A percentile compares a stretch with the other conserved stretches of the same genome.
Conservation (phyloP, 2,888 invertebrate genomes). For the Sarcophaga variegata region DNA sequence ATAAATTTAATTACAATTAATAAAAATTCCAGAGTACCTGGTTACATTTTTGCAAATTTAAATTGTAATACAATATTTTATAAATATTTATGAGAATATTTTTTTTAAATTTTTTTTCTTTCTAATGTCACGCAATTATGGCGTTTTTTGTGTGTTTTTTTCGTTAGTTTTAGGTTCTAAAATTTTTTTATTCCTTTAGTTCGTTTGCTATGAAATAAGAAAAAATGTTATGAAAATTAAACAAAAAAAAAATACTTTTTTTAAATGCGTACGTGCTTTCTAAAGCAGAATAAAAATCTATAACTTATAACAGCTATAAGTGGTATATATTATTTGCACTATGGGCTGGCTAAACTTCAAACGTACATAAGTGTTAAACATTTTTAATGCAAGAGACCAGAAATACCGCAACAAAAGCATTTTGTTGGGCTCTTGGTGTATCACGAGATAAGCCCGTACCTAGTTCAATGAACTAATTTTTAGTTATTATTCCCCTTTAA, state of each 20-base stretch:
- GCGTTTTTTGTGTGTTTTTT: constrained; percentile 27
- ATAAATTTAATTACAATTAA: not conserved
- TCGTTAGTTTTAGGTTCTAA: constrained; percentile 1
- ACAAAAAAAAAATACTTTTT: constrained; percentile 24
- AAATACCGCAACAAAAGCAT: no score
- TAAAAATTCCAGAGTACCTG: constrained; percentile 19
- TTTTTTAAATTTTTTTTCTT: constrained; percentile 2
- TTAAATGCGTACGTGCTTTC: constrained; percentile 66
- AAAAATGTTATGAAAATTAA: constrained; percentile 10
- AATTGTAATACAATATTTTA: not conserved
- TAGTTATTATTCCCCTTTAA: no score
- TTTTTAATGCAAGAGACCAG: no score
- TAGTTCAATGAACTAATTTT: no score
- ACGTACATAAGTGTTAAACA: not conserved
- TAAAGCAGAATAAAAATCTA: constrained; percentile 22
- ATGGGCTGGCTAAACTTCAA: not conserved
- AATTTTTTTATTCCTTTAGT: not conserved
- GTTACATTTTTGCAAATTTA: constrained; percentile 6
- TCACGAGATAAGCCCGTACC: not conserved
- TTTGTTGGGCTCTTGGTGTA: not conserved
- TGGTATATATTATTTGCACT: not conserved
- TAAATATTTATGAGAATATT: not conserved
- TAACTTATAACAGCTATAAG: not conserved
- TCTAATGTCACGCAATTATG: constrained; percentile 66
- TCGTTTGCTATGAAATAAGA: not conserved